Evolutionary conservation across 2,888 invertebrate species (phyloP), one percentile per base, ranked within the genome.

Genomic region (Eustalomyia histrio): DNA sequence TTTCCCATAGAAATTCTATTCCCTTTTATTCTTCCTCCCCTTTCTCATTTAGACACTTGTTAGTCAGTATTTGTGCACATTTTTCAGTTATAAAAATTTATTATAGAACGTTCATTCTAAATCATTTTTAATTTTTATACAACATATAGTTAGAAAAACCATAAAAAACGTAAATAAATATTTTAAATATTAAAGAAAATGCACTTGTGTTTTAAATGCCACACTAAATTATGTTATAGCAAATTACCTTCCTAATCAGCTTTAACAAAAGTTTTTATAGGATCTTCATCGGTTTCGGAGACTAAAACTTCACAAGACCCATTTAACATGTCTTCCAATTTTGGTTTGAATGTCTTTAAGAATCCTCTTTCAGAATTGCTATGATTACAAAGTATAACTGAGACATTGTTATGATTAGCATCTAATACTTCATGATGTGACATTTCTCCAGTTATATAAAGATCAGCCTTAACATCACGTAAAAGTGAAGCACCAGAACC

Each of bases 311-410:
- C 89, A 76, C 93, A 91, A 1, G 92, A 90, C 1, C 79, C 67
- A 75, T 92, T 85, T 1, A 90, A 72, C 10, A 85, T 64, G 6
- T 85, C 71, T 61, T 87, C 84, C 81, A 93, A 87, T 83, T 91
- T 84, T 0, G 86, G 80, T 18, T 90, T 88, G 83, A 97, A 95
- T 10, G 90, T 90, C 52, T 91, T 91, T 6, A 98, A 91, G 88
- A 94, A 99, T 6, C 98, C 97, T 80, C 98, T 92, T 90, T 99
- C 99, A 0, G 97, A 97, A 91, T 98, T 97, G 50, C 96, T 97
- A 90, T 99, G 98, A 90, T 98, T 97, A 83, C 96, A 96, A 17
- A 98, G 91, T 86, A 98, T 95, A 0, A 98, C 97, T 74, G 94
- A 93, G 16, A 93, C 93, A 33, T 95, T 95, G 71, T 92, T 93